Conservation (phyloP, 2,888 invertebrate genomes). For the Pseudococcus jackbeardsleyi region DNA sequence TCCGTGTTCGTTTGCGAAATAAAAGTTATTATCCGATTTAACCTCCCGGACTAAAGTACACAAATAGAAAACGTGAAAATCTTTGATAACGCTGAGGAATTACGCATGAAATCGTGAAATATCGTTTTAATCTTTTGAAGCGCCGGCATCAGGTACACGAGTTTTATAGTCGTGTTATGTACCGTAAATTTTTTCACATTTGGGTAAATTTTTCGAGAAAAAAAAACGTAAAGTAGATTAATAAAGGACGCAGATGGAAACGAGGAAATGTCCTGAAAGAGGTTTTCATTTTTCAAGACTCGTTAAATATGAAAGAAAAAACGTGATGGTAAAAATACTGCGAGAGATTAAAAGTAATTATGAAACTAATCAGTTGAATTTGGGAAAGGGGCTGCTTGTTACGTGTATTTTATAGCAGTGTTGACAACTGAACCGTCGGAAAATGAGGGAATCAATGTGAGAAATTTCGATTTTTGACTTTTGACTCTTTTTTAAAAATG, state of each 20-base stretch:
- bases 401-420: neutral
- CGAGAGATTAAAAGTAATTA: conserved; percentile 1
- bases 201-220: neutral
- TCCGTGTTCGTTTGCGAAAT: neutral
- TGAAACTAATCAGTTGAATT: neutral
- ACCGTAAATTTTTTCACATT: neutral
- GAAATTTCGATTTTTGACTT: neutral
- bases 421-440: too few relatives aligned
- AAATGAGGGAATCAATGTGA: too few relatives aligned
- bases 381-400: neutral
- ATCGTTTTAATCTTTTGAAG: conserved; percentile 29
- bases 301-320: neutral
- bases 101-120: conserved; percentile 41
- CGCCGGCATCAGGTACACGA: neutral
- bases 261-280: neutral
- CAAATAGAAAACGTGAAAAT: conserved; percentile 24
- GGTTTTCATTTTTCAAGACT: neutral
- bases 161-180: neutral
- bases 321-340: neutral
- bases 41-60: neutral
- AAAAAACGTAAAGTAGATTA: neutral
- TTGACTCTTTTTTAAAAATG: too few relatives aligned
- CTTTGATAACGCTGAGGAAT: conserved; percentile 25
- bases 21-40: conserved; percentile 21
- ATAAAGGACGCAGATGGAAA: neutral